phyloP scores from a whole-genome alignment of 2,113 vertebrate genomes.

The Ammodytes marinus region DNA sequence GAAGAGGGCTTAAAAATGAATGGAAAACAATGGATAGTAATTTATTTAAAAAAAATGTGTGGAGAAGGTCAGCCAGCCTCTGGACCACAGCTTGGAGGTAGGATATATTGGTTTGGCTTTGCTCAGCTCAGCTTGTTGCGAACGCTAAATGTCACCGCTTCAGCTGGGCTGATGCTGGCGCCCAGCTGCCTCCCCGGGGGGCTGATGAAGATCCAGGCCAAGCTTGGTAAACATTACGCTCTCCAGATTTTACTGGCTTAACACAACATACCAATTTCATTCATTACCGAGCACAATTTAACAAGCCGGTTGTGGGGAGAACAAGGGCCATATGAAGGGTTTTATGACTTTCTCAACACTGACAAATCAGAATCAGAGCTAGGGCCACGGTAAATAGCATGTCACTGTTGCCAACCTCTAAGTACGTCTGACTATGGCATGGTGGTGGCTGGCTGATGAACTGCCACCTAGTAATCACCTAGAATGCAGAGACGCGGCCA shows the following conservation, averaged over 20 bases:
- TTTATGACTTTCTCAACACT: not conserved
- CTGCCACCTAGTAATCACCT: constrained; percentile 25
- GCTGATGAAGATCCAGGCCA: constrained; percentile 43
- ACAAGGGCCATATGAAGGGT: not conserved
- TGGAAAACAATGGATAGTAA: not conserved
- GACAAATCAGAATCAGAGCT: not conserved
- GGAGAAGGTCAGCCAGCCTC: constrained; percentile 66
- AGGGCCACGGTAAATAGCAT: not conserved
- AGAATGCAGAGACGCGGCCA: not conserved
- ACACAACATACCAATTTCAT: constrained; percentile 27
- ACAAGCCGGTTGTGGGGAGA: constrained; percentile 1
- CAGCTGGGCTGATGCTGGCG: constrained; percentile 48
- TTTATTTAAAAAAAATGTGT: constrained; percentile 11
- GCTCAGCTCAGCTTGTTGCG: constrained; percentile 57
- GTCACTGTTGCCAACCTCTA: not conserved
- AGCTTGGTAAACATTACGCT: constrained; percentile 52
- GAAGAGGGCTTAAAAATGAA: not conserved
- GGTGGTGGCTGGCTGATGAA: constrained; percentile 16
- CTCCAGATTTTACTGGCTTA: constrained; percentile 26
- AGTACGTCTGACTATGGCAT: not conserved
- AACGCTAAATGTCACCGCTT: constrained; percentile 72
- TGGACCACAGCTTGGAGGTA: constrained; percentile 43
- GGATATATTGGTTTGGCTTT: constrained; percentile 56
- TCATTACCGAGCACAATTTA: constrained; percentile 37
- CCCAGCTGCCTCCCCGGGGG: constrained; percentile 50